These are phyloP conservation scores for Anabacerthia variegaticeps DNA, from an alignment of 2,797 vertebrate species.

Conservation along the genomic window DNA sequence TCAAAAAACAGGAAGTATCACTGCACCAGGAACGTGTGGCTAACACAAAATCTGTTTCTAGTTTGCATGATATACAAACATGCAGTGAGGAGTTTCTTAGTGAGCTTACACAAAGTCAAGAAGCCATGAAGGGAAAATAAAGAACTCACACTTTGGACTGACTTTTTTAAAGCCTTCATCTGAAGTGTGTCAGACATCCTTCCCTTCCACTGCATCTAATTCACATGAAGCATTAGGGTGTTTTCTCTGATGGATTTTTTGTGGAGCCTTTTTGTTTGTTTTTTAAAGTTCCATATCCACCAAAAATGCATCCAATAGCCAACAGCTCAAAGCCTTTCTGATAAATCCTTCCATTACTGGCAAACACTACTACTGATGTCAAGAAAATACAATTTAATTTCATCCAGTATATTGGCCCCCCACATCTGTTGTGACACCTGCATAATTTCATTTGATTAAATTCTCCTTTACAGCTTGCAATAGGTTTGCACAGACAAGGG, in stretches of 20 bases:
- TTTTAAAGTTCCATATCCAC: not conserved
- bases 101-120: not conserved
- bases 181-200: not conserved
- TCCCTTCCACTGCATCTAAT: not conserved
- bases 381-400: not conserved
- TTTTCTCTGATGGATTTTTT: not conserved
- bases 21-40: not conserved
- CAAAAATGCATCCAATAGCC: not conserved
- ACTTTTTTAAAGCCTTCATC: not conserved
- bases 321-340: not conserved
- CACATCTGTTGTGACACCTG: not conserved
- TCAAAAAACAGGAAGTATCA: not conserved
- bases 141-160: not conserved
- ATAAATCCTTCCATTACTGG: not conserved
- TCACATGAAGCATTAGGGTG: rapidly evolving
- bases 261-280: not conserved
- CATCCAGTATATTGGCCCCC: not conserved
- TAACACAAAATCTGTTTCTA: not conserved
- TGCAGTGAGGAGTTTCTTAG: not conserved
- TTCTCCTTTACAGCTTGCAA: not conserved
- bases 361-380: not conserved
- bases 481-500: not conserved
- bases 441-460: not conserved
- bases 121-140: not conserved
- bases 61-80: not conserved